phyloP scores from a whole-genome alignment of 2,888 invertebrate genomes.

The Ochropleura plecta region DNA sequence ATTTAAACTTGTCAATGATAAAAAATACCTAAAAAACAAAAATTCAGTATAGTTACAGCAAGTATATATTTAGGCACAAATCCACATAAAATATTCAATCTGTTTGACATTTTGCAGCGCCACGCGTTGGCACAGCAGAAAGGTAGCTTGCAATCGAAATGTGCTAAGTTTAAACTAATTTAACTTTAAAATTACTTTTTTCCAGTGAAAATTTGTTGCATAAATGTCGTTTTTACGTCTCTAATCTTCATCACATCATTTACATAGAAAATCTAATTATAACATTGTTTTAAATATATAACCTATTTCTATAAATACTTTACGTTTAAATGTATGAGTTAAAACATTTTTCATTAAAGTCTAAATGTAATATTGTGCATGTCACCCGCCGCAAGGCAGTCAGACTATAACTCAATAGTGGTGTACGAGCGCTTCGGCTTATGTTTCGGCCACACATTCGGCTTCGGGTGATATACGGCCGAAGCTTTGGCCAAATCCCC shows the following conservation, averaged over 20 bases:
- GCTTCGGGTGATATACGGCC: slow-evolving; percentile 45
- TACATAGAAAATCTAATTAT: background rate
- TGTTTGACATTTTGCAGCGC: slow-evolving; percentile 41
- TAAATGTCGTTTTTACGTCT: slow-evolving; percentile 60
- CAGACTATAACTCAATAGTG: slow-evolving; percentile 52
- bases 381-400: slow-evolving; percentile 2
- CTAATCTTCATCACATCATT: slow-evolving; percentile 31
- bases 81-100: slow-evolving; percentile 38
- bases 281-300: background rate
- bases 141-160: slow-evolving; percentile 72
- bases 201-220: slow-evolving; percentile 67
- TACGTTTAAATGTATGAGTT: background rate
- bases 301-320: background rate
- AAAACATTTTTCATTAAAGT: background rate
- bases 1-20: background rate
- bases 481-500: slow-evolving; percentile 53
- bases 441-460: slow-evolving; percentile 57
- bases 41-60: no score
- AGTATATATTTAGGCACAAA: slow-evolving; percentile 20
- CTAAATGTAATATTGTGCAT: slow-evolving; percentile 1
- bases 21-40: background rate
- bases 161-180: slow-evolving; percentile 81
- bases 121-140: slow-evolving; percentile 53
- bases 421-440: slow-evolving; percentile 49
- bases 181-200: slow-evolving; percentile 85